These are phyloP conservation scores for Festucalex cinctus DNA, from an alignment of 2,113 vertebrate species.

Conservation along the genomic window DNA sequence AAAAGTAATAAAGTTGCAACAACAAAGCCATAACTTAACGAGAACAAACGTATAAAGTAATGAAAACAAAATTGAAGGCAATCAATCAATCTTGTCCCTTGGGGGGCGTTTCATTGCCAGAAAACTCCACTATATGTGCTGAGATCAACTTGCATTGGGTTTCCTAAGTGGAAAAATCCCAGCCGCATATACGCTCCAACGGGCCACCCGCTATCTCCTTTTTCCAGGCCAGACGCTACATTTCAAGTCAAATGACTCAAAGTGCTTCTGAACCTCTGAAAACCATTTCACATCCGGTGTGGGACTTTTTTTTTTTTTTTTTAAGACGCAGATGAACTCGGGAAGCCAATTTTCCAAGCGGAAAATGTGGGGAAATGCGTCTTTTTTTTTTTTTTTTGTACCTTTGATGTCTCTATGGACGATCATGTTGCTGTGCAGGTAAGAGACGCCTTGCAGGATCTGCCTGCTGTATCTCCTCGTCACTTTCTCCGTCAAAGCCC, in stretches of 20 bases:
- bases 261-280: constrained; percentile 40
- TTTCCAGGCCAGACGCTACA: constrained; percentile 42
- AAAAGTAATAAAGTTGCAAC: background rate
- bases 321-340: background rate
- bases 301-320: constrained; percentile 46
- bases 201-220: constrained; percentile 43
- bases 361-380: background rate
- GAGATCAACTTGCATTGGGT: constrained; percentile 24
- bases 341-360: background rate
- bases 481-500: constrained; percentile 87
- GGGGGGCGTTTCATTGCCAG: constrained; percentile 21
- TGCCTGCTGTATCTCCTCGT: constrained; percentile 85
- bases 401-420: constrained; percentile 93
- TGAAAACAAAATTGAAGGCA: constrained; percentile 14
- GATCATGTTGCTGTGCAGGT: constrained; percentile 93
- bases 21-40: background rate
- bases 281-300: constrained; percentile 53
- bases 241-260: constrained; percentile 47
- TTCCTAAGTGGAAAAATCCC: constrained; percentile 57
- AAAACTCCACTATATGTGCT: background rate
- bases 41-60: background rate
- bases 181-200: constrained; percentile 32
- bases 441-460: constrained; percentile 89
- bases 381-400: constrained; percentile 33
- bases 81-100: constrained; percentile 20